phyloP scores from a whole-genome alignment of 2,888 invertebrate species.

The Brachyptera putata region DNA sequence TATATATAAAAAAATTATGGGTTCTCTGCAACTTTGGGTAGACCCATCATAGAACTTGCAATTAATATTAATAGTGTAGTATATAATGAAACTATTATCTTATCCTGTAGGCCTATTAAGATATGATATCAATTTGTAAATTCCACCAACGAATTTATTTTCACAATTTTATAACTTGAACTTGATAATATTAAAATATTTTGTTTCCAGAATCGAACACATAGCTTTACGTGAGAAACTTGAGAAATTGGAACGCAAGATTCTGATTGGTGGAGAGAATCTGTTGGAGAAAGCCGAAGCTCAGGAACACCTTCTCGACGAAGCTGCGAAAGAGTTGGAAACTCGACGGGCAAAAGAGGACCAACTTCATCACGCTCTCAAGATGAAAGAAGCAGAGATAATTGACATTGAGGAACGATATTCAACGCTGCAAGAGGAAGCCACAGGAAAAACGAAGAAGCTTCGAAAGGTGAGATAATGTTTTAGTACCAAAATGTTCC shows the following conservation, averaged over 20 bases:
- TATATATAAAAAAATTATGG: too few relatives aligned
- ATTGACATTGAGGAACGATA: slow-evolving; percentile 93
- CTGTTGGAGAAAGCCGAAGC: slow-evolving; percentile 94
- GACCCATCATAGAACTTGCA: too few relatives aligned
- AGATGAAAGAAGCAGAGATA: slow-evolving; percentile 88
- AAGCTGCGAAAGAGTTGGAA: slow-evolving; percentile 78
- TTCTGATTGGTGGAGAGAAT: slow-evolving; percentile 97
- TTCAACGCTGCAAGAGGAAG: slow-evolving; percentile 91
- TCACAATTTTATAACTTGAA: too few relatives aligned
- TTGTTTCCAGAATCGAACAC: slow-evolving; percentile 60
- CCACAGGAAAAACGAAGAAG: slow-evolving; percentile 86
- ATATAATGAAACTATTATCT: too few relatives aligned
- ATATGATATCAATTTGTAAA: too few relatives aligned
- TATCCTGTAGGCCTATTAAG: too few relatives aligned
- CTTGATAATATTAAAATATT: too few relatives aligned
- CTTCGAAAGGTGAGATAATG: slow-evolving; percentile 62
- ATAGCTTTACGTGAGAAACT: slow-evolving; percentile 80
- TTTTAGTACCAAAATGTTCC: too few relatives aligned
- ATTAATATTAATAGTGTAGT: too few relatives aligned
- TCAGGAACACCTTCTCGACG: slow-evolving; percentile 84
- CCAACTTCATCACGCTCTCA: slow-evolving; percentile 72
- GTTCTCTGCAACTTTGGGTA: too few relatives aligned
- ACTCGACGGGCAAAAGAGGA: slow-evolving; percentile 73
- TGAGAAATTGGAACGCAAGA: slow-evolving; percentile 87
- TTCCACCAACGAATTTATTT: too few relatives aligned